Percentiles rank a stretch among this genome's conserved stretches.
Conservation (phyloP, 2,797 vertebrate genomes). For the Borostomias antarcticus region DNA sequence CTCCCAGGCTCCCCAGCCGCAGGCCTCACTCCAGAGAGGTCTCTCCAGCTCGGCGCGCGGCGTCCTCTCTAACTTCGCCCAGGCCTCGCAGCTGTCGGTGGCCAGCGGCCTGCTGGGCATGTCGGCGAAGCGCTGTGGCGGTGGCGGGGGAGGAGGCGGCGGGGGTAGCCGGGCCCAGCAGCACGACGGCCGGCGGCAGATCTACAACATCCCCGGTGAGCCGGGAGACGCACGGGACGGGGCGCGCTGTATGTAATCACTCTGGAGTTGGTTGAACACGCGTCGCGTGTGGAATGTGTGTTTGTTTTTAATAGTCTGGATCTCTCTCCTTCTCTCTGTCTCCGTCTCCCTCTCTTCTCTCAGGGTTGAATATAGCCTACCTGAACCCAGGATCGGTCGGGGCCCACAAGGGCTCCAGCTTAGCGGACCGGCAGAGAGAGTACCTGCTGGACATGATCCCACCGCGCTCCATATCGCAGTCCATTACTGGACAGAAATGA, state of each 20-base stretch:
- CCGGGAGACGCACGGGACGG: neutral
- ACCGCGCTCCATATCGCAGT: conserved; percentile 88
- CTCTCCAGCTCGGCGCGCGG: conserved; percentile 89
- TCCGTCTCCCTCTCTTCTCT: conserved; percentile 2
- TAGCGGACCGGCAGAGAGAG: conserved; percentile 87
- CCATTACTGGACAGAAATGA: conserved; percentile 95
- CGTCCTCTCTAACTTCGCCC: conserved; percentile 93
- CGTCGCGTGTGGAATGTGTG: neutral
- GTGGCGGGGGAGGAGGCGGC: conserved; percentile 50
- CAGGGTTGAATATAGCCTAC: conserved; percentile 87
- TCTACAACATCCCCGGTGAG: conserved; percentile 59
- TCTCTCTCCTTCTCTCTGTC: neutral
- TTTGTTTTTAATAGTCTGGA: neutral
- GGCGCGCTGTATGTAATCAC: neutral
- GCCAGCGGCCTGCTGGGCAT: conserved; percentile 89
- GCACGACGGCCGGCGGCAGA: conserved; percentile 59
- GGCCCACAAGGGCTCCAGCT: conserved; percentile 83
- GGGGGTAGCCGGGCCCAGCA: conserved; percentile 55
- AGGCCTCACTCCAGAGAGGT: conserved; percentile 84
- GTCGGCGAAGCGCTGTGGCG: conserved; percentile 77
- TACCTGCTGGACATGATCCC: conserved; percentile 91
- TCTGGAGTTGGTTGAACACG: neutral
- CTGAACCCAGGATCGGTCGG: conserved; percentile 83
- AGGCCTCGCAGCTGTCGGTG: conserved; percentile 91
- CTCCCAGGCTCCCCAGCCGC: conserved; percentile 82